Percentiles rank a stretch among this genome's conserved stretches.
Evolutionary conservation across 2,888 invertebrate species (phyloP).

Genomic region (Platerodrilus igneus): DNA sequence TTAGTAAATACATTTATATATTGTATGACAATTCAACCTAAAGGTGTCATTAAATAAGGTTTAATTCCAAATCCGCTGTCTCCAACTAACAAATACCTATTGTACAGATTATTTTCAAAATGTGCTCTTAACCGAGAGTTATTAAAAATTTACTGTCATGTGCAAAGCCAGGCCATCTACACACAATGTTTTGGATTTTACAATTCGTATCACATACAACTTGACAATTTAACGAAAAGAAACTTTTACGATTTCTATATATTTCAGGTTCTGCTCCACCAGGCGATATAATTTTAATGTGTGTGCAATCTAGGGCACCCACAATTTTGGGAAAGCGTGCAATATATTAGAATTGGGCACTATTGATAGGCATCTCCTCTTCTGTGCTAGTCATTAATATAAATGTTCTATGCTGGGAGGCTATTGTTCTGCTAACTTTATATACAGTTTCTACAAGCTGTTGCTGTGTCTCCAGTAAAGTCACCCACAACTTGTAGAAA

Average conservation of each 20-base stretch:
- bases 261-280: conserved; percentile 7
- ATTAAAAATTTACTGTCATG: conserved; percentile 9
- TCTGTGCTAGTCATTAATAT: conserved; percentile 3
- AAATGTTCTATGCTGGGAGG: neutral
- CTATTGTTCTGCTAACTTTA: conserved; percentile 6
- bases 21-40: too few species aligned
- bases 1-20: too few species aligned
- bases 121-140: conserved; percentile 4
- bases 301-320: conserved; percentile 11
- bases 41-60: conserved; percentile 2
- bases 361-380: conserved; percentile 1
- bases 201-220: conserved; percentile 7
- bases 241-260: conserved; percentile 3
- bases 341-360: too few species aligned
- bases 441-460: conserved; percentile 1
- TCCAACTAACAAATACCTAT: conserved; percentile 3
- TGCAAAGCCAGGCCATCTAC: conserved; percentile 8
- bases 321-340: conserved; percentile 6
- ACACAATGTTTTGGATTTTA: conserved; percentile 9
- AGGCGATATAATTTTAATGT: conserved; percentile 10
- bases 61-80: conserved; percentile 3
- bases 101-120: conserved; percentile 3
- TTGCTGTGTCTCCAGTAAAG: conserved; percentile 4
- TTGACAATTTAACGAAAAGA: conserved; percentile 6
- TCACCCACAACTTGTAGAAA: conserved; percentile 6